Evolutionary conservation across 2,113 vertebrate species (phyloP).

Genomic region (Marcusenius ussheri): DNA sequence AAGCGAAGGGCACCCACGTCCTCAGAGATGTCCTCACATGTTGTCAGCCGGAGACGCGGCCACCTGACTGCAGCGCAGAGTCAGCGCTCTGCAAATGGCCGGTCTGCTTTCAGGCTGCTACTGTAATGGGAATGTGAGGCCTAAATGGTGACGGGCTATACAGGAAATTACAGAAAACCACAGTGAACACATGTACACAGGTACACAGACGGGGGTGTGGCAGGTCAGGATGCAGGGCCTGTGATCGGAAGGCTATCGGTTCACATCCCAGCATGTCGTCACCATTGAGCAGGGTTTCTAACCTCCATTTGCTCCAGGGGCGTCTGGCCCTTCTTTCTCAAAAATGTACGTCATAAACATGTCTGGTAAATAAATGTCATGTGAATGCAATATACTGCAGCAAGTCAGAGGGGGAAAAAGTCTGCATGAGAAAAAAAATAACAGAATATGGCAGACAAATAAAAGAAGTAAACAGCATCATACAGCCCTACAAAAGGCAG

Average conservation of each 20-base stretch:
- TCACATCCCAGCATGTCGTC: neutral
- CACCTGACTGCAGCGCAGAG: neutral
- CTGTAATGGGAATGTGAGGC: neutral
- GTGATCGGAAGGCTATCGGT: neutral
- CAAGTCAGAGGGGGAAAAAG: neutral
- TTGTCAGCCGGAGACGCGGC: neutral
- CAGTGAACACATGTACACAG: neutral
- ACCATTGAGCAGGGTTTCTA: neutral
- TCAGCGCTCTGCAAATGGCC: neutral
- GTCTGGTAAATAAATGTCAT: neutral
- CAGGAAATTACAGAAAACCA: neutral
- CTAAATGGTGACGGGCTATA: neutral
- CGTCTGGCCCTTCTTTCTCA: neutral
- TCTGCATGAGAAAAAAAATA: neutral
- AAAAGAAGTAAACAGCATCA: neutral
- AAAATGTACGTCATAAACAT: neutral
- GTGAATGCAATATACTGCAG: neutral
- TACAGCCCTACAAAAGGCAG: neutral
- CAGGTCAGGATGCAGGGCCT: neutral
- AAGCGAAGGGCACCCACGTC: neutral
- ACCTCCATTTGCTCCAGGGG: neutral
- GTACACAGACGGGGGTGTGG: neutral
- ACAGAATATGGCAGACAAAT: neutral
- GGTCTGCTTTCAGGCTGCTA: neutral
- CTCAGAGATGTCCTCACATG: neutral